Base-by-base conservation (phyloP, 2,888 invertebrate genomes). In the Phymatocera aterrima region DNA sequence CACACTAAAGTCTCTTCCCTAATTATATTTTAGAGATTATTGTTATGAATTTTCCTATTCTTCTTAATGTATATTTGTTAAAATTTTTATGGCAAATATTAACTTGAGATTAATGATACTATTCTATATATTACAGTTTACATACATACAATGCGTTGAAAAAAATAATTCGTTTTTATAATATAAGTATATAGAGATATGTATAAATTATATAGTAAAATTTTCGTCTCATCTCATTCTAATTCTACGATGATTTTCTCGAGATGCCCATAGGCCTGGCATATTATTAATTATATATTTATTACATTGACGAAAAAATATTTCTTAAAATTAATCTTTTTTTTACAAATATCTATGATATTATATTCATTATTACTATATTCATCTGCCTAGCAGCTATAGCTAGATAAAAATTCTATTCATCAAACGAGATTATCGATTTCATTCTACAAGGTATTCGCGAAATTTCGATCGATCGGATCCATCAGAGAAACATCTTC, bases 71-170 rank as follows among this genome's bases (percentile, higher is more conserved):
- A 24, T 34, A 40, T 31, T 61, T 43, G 31, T 60, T 60, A 40
- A 72, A 70, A 54, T 43, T 72, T 46, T 46, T 78, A 78, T 78
- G 78, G 78, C 78, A 78, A 74, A 78, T 74, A 48, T 72, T 60
- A 60, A 78, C 31, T 43, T 57, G 40, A 78, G 40, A 10, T 24
- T 72, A 78, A 51, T 28, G 31, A 70, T 43, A 31, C 46, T 46
- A 77, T 61, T 4, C 28, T 57, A 43, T 78, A 78, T 72, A 78
- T 78, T 78, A 78, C 78, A 78, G 18, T 61, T 57, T 78, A 57
- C 61, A 61, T 60, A 78, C 12, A 28, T 57, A 68, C 5, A 24
- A 24, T 34, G 57, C 28, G 37, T 57, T 77, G 48, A 15, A n/a
- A 28, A 77, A 31, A 77, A 21, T n/a, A 60, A 54, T 10, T 57